Percentiles rank a stretch among this genome's conserved stretches.
phyloP scores from a whole-genome alignment of 2,113 vertebrate species.

The Axis porcinus region DNA sequence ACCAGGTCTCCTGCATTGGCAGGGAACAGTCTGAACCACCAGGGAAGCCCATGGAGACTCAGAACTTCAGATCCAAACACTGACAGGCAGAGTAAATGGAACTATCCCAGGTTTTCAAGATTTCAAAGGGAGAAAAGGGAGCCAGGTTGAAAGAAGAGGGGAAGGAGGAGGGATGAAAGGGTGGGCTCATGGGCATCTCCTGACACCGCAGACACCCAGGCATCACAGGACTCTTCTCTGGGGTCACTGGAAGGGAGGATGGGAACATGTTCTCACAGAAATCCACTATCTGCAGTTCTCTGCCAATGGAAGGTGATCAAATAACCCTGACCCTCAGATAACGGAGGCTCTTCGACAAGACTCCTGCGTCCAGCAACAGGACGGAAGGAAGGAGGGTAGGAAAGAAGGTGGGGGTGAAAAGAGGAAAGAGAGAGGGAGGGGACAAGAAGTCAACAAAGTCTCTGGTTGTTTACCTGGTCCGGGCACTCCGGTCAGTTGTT shows the following conservation, averaged over 20 bases:
- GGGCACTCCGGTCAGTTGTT: fast-evolving
- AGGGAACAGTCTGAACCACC: background rate
- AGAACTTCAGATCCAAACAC: background rate
- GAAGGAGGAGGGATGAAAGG: background rate
- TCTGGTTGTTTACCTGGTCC: background rate
- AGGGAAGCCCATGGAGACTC: background rate
- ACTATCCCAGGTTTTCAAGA: background rate
- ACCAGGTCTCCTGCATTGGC: background rate
- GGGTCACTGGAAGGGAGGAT: background rate
- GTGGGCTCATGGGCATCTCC: background rate
- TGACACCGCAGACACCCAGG: background rate
- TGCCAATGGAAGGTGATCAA: background rate
- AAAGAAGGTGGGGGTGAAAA: background rate
- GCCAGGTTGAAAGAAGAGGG: background rate
- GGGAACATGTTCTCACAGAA: background rate
- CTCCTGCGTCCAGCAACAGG: background rate
- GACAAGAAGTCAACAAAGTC: fast-evolving
- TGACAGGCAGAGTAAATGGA: background rate
- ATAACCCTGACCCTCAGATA: background rate
- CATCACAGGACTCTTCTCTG: background rate
- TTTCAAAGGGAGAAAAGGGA: background rate
- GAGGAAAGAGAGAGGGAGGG: background rate
- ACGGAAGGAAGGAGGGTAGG: background rate
- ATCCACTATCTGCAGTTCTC: background rate
- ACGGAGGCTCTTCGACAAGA: background rate